Evolutionary conservation across 2,888 invertebrate genomes (phyloP).

Genomic region (Drosophila nigricruria): DNA sequence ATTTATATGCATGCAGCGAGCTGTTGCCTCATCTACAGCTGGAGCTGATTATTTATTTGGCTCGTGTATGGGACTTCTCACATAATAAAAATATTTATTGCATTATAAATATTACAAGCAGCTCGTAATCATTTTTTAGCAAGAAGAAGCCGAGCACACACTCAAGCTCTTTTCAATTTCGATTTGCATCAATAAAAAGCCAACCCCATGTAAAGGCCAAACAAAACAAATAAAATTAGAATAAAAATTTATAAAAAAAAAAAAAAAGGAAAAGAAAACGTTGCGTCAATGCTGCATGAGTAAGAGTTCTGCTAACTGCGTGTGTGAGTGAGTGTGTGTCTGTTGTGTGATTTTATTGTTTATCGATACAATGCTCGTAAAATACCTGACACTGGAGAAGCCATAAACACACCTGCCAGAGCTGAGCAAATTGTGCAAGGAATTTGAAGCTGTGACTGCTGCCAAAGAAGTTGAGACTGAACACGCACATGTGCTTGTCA

Average conservation of each 20-base stretch:
- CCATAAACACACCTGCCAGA: slow-evolving; percentile 44
- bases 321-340: neutral
- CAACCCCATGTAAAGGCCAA: slow-evolving; percentile 34
- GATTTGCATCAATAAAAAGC: slow-evolving; percentile 70
- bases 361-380: slow-evolving; percentile 74
- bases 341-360: slow-evolving; percentile 70
- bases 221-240: slow-evolving; percentile 73
- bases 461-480: neutral
- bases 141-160: slow-evolving; percentile 12
- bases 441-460: neutral
- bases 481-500: neutral
- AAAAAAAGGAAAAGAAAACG: slow-evolving; percentile 39
- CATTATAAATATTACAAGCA: slow-evolving; percentile 73
- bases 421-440: slow-evolving; percentile 24
- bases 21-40: slow-evolving; percentile 26
- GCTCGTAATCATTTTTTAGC: slow-evolving; percentile 61
- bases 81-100: slow-evolving; percentile 80
- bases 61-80: slow-evolving; percentile 58
- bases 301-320: neutral
- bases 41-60: slow-evolving; percentile 64
- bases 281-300: slow-evolving; percentile 26
- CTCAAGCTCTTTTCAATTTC: slow-evolving; percentile 67
- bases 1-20: slow-evolving; percentile 58
- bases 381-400: slow-evolving; percentile 60
- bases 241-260: slow-evolving; percentile 61